These are phyloP conservation scores for Paraescarpia echinospica DNA, from an alignment of 1,140 invertebrate genomes.

Conservation along the genomic window DNA sequence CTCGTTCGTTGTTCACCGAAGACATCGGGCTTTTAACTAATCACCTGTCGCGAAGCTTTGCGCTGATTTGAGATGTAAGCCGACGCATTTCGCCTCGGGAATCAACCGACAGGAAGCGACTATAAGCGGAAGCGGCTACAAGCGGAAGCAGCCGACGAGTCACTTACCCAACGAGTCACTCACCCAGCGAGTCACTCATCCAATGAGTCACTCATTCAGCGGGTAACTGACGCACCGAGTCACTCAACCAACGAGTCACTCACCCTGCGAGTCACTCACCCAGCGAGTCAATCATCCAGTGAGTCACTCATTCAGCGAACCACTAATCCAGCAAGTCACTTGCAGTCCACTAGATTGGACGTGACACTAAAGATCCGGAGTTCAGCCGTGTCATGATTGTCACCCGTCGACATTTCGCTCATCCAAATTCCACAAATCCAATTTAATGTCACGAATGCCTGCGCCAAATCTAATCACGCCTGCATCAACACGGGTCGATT, in stretches of 20 bases:
- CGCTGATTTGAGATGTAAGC: neutral
- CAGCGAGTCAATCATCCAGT: neutral
- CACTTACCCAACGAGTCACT: neutral
- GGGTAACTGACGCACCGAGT: neutral
- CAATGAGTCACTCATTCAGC: neutral
- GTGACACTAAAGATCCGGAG: neutral
- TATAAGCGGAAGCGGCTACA: neutral
- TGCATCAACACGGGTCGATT: neutral
- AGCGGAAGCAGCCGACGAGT: neutral
- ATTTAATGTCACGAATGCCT: neutral
- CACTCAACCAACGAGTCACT: neutral
- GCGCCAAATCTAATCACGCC: neutral
- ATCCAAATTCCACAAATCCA: neutral
- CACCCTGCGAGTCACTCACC: neutral
- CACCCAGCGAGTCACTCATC: neutral
- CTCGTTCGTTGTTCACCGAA: neutral
- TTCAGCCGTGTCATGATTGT: neutral
- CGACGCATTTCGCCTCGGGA: neutral
- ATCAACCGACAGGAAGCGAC: neutral
- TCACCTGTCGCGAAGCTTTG: neutral
- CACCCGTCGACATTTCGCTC: neutral
- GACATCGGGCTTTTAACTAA: neutral
- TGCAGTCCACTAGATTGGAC: neutral
- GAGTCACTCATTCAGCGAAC: neutral
- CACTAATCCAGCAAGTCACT: neutral